Base-by-base conservation (phyloP, 2,113 vertebrate genomes). In the Sus scrofa region DNA sequence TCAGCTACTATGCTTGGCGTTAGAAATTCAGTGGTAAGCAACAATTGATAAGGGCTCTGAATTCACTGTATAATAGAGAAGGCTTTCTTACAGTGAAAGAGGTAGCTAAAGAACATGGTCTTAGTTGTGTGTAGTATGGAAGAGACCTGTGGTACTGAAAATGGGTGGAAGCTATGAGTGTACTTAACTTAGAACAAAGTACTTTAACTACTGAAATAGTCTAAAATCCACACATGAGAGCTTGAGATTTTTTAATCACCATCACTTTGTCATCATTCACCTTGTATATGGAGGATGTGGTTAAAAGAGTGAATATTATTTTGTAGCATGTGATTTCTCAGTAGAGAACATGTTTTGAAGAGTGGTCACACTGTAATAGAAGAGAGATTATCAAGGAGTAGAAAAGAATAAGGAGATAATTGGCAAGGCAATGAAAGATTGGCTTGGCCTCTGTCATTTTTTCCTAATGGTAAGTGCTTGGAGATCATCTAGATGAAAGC, bases 11-110 rank as follows among this genome's bases (percentile, higher is more conserved):
- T 34, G 19, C 44, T 77, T 32, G 12, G 7, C 60, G n/a, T 54
- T 92, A 26, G 44, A 65, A 37, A 77, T 94, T 95, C 37, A 34
- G 32, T 95, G 70, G 39, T 81, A 70, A 94, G 54, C 15, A 95
- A 50, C 4, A 70, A 77, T 44, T 15, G 30, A 7, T 84, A 71
- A 89, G 30, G 20, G 11, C 12, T 94, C 30, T 85, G 27, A 87
- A 88, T 94, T 85, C 84, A 68, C n/a, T 52, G 20, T 75, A 39
- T 75, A 70, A 86, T 70, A 3, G 58, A 34, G 27, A 30, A 37
- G 34, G 12, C 1, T 93, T 37, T 83, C 58, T 95, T 83, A 37
- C 16, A 82, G 67, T 85, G 52, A 85, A 52, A n/a, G 16, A 75
- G 34, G 16, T 37, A 82, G 22, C 30, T 58, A 89, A 89, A 39